Base-by-base conservation (phyloP, 1,140 invertebrate genomes). In the Megathymus violae region DNA sequence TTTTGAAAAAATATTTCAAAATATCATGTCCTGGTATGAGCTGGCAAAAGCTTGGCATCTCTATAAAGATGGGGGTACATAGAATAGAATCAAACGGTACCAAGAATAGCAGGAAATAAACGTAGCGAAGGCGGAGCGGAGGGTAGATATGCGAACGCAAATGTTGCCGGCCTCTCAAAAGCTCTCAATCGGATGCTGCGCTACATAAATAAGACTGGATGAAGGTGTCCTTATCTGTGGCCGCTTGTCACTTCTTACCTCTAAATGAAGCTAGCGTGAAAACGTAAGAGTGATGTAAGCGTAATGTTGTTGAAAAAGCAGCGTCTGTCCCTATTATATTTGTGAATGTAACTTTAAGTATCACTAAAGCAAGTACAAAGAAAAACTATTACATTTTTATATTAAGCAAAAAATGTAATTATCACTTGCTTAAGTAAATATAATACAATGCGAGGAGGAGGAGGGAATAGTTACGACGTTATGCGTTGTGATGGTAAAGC, bases 171-270 rank as follows among this genome's bases (percentile, higher is more conserved):
- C 72, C 78, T 80, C 72, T 50, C 48, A 52, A 70, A 66, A 78
- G 48, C 80, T 83, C 85, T 91, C 88, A 87, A 88, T 89, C 81
- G 88, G 84, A 88, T 76, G 85, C 74, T 50, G 71, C 54, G 82
- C 76, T 84, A 88, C 84, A 89, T 89, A 91, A 91, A 89, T 87
- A 89, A 86, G 75, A 73, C 71, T 80, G 80, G 76, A 87, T 82
- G 80, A 76, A 82, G 81, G 80, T 78, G 72, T 56, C 69, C 79
- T 89, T 90, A 89, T 89, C 85, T 72, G 43, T 31, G 47, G 50
- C 62, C 66, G 59, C 67, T 74, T 80, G 77, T 71, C 76, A 76
- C 65, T 68, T 69, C 71, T 54, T 74, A 71, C 75, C 51, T 78
- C 74, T 73, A 74, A 78, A 71, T 79, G 51, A 62, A 34, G 14